Base-by-base conservation (phyloP, 1,140 invertebrate species). In the Hyphantria cunea region DNA sequence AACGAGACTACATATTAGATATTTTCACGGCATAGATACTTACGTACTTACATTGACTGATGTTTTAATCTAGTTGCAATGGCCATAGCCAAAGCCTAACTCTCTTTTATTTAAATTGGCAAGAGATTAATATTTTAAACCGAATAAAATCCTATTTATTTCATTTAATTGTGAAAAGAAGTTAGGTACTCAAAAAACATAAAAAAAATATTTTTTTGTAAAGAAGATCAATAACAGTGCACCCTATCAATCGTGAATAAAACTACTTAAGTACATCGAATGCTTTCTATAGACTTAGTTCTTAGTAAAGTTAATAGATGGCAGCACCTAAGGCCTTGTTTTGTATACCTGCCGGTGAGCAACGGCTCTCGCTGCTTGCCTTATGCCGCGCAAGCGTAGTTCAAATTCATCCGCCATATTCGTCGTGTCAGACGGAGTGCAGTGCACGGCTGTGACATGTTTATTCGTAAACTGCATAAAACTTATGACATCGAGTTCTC, bases 391-490 rank as follows among this genome's bases (percentile, higher is more conserved):
- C 87, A 88, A 86, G 87, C 87, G 85, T 90, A 89, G 86, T 86
- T 85, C 71, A 80, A 86, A 89, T 85, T 82, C 85, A 86, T 86
- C 85, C 85, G 87, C 85, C 87, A 90, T 88, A 85, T 90, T 88
- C 85, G 84, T 87, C 84, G 83, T 85, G 86, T 88, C 87, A 83
- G 82, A 82, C 85, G 87, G 80, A 86, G 79, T 84, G 84, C 87
- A 84, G 81, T 84, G 82, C 77, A 79, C 84, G 82, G 77, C 79
- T 82, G 82, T 90, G 78, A 72, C 82, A 90, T 90, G 84, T 88
- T 89, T 89, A 86, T 79, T 84, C 84, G 84, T 82, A 88, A 90
- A 87, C 72, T 81, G 76, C 73, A 82, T 74, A 81, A 69, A 82
- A 82, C 74, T 80, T 76, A 87, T 81, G 79, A 85, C 76, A 89